Evolutionary conservation across 2,888 invertebrate genomes (phyloP), one percentile per base, ranked within the genome.

Genomic region (Iselma pallidipennis): DNA sequence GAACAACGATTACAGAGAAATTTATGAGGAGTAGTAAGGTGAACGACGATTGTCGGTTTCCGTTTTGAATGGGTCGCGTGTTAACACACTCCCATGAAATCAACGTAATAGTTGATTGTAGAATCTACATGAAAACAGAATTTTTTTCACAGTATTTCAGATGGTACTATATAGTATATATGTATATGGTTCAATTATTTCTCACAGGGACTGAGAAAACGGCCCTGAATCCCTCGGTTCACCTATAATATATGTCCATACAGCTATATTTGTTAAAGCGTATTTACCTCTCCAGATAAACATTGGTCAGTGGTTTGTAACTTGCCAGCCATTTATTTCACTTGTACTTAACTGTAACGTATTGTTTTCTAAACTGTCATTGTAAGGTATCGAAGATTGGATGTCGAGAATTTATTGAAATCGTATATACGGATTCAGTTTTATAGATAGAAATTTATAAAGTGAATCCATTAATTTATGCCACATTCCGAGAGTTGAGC

Each of bases 331-430:
- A 73, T 74, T 71, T 67, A 65, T 74, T 71, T 65, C 61, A 66
- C 67, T 69, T 65, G 68, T 64, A 67, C 68, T 71, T 74, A 74
- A 74, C 72, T 67, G 70, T 68, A 74, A 74, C 71, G 63, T 69
- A 72, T 72, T 71, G 73, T 71, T 72, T 70, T 69, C 57, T 59
- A 69, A 71, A 69, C 64, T 71, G 70, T 67, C 70, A 59, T 52
- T 61, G 65, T 57, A 56, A 57, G 57, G 53, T 62, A 64, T 64
- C 62, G 59, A 59, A 61, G 66, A 66, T 66, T 60, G 64, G 60
- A 57, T 53, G 57, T 42, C 10, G 12, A 25, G 60, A 55, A 64
- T 64, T 64, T 64, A 64, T 64, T 33, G 53, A 42, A 21, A 19
- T 42, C 42, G 19, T 42, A 42, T 19, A 19, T 42, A 10, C 21